Conservation (phyloP, 2,113 vertebrate species). For the Otis tarda region DNA sequence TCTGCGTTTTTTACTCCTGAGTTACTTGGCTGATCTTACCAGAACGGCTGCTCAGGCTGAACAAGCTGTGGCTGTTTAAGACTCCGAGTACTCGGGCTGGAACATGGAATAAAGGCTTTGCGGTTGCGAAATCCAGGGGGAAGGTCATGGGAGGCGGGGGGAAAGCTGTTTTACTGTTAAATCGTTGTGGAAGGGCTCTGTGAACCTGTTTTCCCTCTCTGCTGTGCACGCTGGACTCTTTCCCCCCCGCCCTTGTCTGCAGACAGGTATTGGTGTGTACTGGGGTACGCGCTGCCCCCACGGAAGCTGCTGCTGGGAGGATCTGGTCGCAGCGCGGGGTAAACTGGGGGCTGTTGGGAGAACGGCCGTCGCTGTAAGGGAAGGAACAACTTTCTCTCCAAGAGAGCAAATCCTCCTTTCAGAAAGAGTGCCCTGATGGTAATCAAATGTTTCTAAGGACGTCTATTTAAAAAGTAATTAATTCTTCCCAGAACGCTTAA, state of each 20-base stretch:
- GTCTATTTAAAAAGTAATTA: not conserved
- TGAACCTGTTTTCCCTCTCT: not conserved
- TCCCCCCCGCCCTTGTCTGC: not conserved
- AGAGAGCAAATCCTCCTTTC: not conserved
- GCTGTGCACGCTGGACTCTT: fast-evolving
- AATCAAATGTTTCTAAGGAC: not conserved
- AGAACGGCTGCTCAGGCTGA: not conserved
- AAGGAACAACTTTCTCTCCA: not conserved
- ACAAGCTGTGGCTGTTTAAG: not conserved
- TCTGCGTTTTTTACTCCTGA: fast-evolving
- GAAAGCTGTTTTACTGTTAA: not conserved
- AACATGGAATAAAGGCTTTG: not conserved
- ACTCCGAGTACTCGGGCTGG: fast-evolving
- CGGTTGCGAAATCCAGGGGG: not conserved
- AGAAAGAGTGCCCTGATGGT: not conserved
- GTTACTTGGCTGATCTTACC: not conserved
- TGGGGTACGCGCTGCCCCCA: not conserved
- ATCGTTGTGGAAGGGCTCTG: not conserved
- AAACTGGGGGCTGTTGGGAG: not conserved
- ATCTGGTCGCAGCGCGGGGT: not conserved
- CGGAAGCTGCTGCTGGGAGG: not conserved
- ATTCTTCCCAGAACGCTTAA: not conserved
- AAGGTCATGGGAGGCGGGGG: not conserved
- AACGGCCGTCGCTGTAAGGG: not conserved
- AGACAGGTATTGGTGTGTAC: fast-evolving